phyloP scores from a whole-genome alignment of 2,797 vertebrate species.

The Argyrosomus regius region DNA sequence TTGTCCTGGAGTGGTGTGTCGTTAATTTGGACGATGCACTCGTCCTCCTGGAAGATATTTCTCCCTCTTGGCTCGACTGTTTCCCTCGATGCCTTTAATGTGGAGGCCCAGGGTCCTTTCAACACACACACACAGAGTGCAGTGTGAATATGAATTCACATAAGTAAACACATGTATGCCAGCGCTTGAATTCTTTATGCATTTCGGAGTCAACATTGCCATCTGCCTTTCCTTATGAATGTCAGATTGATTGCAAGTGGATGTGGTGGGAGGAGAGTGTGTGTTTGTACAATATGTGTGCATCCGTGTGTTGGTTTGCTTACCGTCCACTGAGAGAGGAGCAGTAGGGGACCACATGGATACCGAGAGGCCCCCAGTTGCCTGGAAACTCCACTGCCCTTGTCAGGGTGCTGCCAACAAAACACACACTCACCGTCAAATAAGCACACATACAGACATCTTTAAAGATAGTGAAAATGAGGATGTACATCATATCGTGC shows the following conservation, averaged over 20 bases:
- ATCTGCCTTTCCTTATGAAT: conserved; percentile 39
- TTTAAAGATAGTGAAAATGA: neutral
- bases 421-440: conserved; percentile 27
- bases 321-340: conserved; percentile 97
- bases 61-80: conserved; percentile 91
- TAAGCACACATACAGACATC: conserved; percentile 13
- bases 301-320: conserved; percentile 51
- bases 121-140: conserved; percentile 17
- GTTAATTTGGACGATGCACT: conserved; percentile 96
- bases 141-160: conserved; percentile 23
- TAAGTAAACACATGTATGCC: conserved; percentile 32
- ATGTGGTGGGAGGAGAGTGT: neutral
- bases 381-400: conserved; percentile 90
- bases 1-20: conserved; percentile 91
- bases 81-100: conserved; percentile 92
- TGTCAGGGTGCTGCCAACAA: conserved; percentile 85
- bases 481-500: neutral
- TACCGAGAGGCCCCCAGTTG: conserved; percentile 92
- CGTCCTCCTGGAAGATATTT: conserved; percentile 91
- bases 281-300: conserved; percentile 9
- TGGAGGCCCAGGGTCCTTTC: conserved; percentile 92
- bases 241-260: conserved; percentile 35
- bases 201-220: conserved; percentile 45
- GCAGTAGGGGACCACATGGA: conserved; percentile 95
- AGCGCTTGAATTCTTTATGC: conserved; percentile 14